Base-by-base conservation (phyloP, 2,113 vertebrate species). In the Anoura caudifer region DNA sequence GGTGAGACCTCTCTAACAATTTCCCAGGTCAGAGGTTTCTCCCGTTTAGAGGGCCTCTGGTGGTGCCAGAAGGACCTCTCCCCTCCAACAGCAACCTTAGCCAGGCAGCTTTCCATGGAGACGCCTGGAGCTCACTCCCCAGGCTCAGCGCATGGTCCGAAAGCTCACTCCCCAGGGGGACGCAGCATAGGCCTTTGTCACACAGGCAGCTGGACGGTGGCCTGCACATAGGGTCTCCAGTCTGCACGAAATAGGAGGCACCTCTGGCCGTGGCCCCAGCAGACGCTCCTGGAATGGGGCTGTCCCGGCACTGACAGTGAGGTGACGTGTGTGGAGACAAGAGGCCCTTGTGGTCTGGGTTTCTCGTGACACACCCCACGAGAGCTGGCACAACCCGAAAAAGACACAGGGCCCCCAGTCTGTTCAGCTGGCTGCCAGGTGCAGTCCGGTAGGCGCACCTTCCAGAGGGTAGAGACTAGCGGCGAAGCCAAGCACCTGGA, bases 171-270 rank as follows among this genome's bases (percentile, higher is more conserved):
- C 50, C 33, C 75, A 17, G 33, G 2, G 14, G 3, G 19, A 1
- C 36, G 45, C 24, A 75, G 38, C 84, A 41, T n/a, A 86, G 83
- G 50, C n/a, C 65, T 26, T 38, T 5, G 9, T 38, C 5, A 12
- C 43, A 12, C 20, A n/a, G 28, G 45, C 6, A 11, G 43, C 19
- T 15, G 63, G 61, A n/a, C 1, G 28, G 70, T 26, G 19, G 33
- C 6, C 6, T 31, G 6, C 47, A 9, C 5, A 1, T 0, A 28
- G 86, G 24, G 2, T 36, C 36, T 54, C 70, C 4, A 28, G n/a
- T 43, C 61, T 20, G 15, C 36, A 14, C 2, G 0, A 45, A 76
- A 33, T 17, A 3, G 4, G 43, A 31, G 79, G 7, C 4, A 0
- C 33, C 67, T 41, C 41, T n/a, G 8, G 22, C 22, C 22, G 8